Evolutionary conservation across 2,797 vertebrate species (phyloP).

Genomic region (Todus mexicanus): DNA sequence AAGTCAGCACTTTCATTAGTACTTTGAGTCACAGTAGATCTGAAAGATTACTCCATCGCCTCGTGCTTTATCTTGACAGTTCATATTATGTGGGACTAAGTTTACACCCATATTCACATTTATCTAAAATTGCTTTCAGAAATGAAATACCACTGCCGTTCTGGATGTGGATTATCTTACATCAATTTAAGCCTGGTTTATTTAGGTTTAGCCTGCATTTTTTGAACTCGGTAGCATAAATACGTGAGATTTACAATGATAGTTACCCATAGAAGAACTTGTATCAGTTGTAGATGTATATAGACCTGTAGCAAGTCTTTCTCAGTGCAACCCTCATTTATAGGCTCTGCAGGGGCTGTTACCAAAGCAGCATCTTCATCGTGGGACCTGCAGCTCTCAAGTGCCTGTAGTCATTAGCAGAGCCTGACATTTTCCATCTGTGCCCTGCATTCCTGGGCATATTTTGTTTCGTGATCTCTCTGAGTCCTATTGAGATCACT

Average conservation of each 20-base stretch:
- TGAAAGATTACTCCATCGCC: neutral
- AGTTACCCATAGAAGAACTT: neutral
- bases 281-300: neutral
- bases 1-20: neutral
- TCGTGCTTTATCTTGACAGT: constrained; percentile 7
- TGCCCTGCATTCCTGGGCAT: neutral
- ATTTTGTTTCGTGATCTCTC: neutral
- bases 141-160: neutral
- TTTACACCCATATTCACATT: neutral
- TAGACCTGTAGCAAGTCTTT: neutral
- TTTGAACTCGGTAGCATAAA: neutral
- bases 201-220: neutral
- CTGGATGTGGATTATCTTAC: neutral
- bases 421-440: neutral
- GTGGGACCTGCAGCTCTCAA: neutral
- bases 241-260: neutral
- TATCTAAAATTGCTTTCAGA: constrained; percentile 29
- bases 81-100: neutral
- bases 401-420: neutral
- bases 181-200: neutral
- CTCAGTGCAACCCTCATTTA: neutral
- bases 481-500: neutral
- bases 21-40: neutral
- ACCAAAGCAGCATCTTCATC: neutral
- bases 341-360: neutral